These are phyloP conservation scores for Drosophila pseudotakahashii DNA, from an alignment of 2,888 invertebrate species.

Conservation along the genomic window DNA sequence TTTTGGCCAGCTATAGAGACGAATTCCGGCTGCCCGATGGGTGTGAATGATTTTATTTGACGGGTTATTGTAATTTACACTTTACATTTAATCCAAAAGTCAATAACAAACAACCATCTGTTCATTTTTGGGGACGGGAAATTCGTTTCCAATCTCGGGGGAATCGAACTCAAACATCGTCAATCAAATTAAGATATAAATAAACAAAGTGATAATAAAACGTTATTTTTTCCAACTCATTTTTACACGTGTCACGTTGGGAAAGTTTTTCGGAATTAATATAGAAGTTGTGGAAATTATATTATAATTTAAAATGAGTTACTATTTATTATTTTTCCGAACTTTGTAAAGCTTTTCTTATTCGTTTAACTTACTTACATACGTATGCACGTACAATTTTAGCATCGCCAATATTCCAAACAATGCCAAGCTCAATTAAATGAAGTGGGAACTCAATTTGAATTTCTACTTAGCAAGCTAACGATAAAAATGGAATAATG, in stretches of 20 bases:
- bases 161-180: not conserved
- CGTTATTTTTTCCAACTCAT: not conserved
- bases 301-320: too few species aligned
- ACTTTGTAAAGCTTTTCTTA: too few species aligned
- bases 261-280: slow-evolving; percentile 3
- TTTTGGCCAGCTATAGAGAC: slow-evolving; percentile 25
- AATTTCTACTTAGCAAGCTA: slow-evolving; percentile 31
- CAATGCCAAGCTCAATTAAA: slow-evolving; percentile 25
- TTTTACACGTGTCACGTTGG: not conserved
- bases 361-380: too few species aligned
- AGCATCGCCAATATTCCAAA: slow-evolving; percentile 16
- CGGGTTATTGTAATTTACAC: slow-evolving; percentile 37
- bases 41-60: slow-evolving; percentile 36
- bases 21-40: slow-evolving; percentile 7
- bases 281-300: too few species aligned
- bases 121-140: slow-evolving; percentile 1
- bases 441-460: slow-evolving; percentile 41
- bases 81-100: slow-evolving; percentile 20
- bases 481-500: slow-evolving; percentile 30
- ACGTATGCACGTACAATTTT: too few species aligned
- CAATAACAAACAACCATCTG: slow-evolving; percentile 16
- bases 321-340: too few species aligned
- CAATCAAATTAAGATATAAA: slow-evolving; percentile 17
- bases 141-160: not conserved
- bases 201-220: not conserved